Evolutionary conservation across 2,888 invertebrate genomes (phyloP), one percentile per base, ranked within the genome.

Genomic region (Tachina grossa): DNA sequence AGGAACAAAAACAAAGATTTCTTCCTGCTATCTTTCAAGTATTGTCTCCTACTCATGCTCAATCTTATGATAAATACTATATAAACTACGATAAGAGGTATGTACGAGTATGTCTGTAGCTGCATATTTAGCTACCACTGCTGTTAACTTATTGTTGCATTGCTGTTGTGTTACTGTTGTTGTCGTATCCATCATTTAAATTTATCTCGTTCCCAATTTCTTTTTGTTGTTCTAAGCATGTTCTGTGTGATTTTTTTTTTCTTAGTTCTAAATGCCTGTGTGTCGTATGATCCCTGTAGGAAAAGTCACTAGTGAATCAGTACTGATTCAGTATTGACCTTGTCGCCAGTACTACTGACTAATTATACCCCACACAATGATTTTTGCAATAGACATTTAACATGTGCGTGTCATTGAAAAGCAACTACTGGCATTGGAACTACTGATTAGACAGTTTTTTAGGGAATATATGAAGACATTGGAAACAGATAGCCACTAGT

Each of bases 11-110:
- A 84, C 16, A 74, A 63, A 81, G 75, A 68, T 66, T 82, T 79
- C 84, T 83, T 82, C 76, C 87, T 87, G 85, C 87, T 88, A 75
- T 80, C 83, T 89, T 87, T 88, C 88, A 89, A 89, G 88, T 90
- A 81, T 88, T 82, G 88, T 85, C 83, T 80, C 65, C 85, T 85
- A 57, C 78, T 76, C 68, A 57, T 41, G n/a, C 63, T 69, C 39
- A 49, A 57, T 53, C 68, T 41, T 57, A n/a, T 22, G 51, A 49
- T 31, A 74, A 71, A 39, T 31, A 31, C 3, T 31, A 31, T 16
- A 69, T 31, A 68, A 1, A 19, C 22, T 11, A 11, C 59, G 11
- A 69, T 45, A 31, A 57, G 57, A 13, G n/a, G 22, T 69, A 31
- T 41, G 59, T 41, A 51, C n/a, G n/a, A n/a, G 19, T 19, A 39